Percentiles rank a stretch among this genome's conserved stretches.
Evolutionary conservation across 2,888 invertebrate genomes (phyloP).

Genomic region (Arenicola marina): DNA sequence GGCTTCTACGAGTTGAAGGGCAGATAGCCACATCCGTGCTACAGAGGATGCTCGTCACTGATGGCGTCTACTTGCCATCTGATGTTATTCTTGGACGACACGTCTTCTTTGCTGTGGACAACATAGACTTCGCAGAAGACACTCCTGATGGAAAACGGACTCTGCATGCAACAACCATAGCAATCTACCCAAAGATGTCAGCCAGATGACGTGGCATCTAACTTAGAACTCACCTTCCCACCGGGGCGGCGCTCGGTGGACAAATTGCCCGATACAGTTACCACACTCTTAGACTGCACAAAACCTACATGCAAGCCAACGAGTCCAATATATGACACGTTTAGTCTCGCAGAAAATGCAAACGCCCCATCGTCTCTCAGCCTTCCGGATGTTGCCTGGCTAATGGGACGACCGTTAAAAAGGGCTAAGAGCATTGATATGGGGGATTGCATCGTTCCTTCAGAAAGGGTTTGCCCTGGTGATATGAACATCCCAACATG

Average conservation of each 20-base stretch:
- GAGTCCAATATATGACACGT: background rate
- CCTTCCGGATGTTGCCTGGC: background rate
- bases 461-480: background rate
- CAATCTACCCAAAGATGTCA: background rate
- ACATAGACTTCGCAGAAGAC: background rate
- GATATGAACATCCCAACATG: constrained; percentile 4
- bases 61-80: background rate
- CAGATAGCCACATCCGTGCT: background rate
- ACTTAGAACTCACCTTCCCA: background rate
- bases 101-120: constrained; percentile 1
- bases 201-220: background rate
- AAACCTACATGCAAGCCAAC: background rate
- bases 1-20: background rate
- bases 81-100: background rate
- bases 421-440: background rate
- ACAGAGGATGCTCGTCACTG: background rate
- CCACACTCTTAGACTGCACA: background rate
- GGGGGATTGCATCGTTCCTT: background rate
- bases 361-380: background rate
- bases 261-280: background rate
- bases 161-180: background rate
- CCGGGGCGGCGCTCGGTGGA: background rate
- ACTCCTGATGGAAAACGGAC: background rate
- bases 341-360: background rate
- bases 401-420: background rate